Base-by-base conservation (phyloP, 2,797 vertebrate species). In the Acipenser oxyrinchus region DNA sequence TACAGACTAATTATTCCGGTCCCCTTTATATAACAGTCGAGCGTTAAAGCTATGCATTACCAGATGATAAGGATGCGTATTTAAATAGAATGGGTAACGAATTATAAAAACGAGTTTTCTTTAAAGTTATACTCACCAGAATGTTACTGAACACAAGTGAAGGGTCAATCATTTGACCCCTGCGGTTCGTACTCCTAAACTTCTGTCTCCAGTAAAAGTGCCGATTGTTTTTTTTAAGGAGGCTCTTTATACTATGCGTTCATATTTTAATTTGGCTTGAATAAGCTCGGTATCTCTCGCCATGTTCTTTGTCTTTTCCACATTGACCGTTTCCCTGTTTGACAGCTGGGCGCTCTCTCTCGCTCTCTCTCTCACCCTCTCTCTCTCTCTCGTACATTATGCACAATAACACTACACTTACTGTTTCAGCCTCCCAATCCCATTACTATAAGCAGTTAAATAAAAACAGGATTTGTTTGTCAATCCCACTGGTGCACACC, bases 301-400 rank as follows among this genome's bases (percentile, higher is more conserved):
- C 81, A 79, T 81, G 78, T 78, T 84, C 83, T 86, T 86, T 82
- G 84, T 81, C 75, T 82, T 73, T 74, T 61, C 37, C 62, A 69
- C 51, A 67, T 55, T 49, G 9, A 10, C 48, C 10, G 13, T 58
- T 6, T 68, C 49, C 70, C 63, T 68, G 68, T 70, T 68, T 68
- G 75, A 70, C 76, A 78, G 73, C 77, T 60, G 37, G 63, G 69
- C 57, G 23, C 52, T 37, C 51, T 5, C 37, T 5, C 37, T 5
- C 37, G 4, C 37, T 5, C 37, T 37, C 37, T 5, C 37, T 37
- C 37, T 37, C 37, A 0, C 37, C 5, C 37, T 37, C 37, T 37
- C 37, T 37, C 37, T 37, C 37, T 18, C 18, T 18, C 58, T 55
- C 57, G n/a, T 9, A 52, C 10, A 7, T 10, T 18, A 64, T 51